Evolutionary conservation across 1,140 invertebrate species (phyloP).

Genomic region (Andrena cerasifolii): DNA sequence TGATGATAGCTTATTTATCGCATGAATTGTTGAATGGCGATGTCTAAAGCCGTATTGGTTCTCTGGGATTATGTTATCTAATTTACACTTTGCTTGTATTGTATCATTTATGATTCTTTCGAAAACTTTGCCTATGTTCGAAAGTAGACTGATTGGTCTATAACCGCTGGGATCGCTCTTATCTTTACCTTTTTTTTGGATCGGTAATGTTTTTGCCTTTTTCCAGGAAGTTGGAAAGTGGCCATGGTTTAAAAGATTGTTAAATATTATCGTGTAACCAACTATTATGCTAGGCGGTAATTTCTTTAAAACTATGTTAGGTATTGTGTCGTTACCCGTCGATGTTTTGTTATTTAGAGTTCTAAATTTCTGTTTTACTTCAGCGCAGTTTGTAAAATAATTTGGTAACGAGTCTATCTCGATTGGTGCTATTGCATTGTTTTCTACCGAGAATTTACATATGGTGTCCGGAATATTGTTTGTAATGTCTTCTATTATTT

Average conservation of each 20-base stretch:
- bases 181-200: slow-evolving; percentile 58
- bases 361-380: slow-evolving; percentile 5
- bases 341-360: slow-evolving; percentile 28
- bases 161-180: slow-evolving; percentile 45
- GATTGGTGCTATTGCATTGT: background rate
- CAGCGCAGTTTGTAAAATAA: background rate
- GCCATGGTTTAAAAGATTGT: slow-evolving; percentile 19
- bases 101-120: slow-evolving; percentile 57
- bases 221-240: slow-evolving; percentile 69
- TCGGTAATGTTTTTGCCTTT: slow-evolving; percentile 66
- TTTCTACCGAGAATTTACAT: background rate
- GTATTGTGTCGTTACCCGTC: slow-evolving; percentile 17
- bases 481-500: background rate
- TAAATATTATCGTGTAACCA: slow-evolving; percentile 11
- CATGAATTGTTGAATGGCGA: background rate
- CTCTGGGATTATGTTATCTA: slow-evolving; percentile 47
- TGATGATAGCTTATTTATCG: background rate
- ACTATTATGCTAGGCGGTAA: slow-evolving; percentile 4
- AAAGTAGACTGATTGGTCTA: slow-evolving; percentile 72
- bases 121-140: slow-evolving; percentile 63
- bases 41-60: background rate
- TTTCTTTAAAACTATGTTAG: slow-evolving; percentile 19
- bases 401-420: background rate
- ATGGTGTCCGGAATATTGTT: background rate
- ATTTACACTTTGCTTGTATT: slow-evolving; percentile 16